phyloP scores from a whole-genome alignment of 2,113 vertebrate species.

The Butorides virescens region DNA sequence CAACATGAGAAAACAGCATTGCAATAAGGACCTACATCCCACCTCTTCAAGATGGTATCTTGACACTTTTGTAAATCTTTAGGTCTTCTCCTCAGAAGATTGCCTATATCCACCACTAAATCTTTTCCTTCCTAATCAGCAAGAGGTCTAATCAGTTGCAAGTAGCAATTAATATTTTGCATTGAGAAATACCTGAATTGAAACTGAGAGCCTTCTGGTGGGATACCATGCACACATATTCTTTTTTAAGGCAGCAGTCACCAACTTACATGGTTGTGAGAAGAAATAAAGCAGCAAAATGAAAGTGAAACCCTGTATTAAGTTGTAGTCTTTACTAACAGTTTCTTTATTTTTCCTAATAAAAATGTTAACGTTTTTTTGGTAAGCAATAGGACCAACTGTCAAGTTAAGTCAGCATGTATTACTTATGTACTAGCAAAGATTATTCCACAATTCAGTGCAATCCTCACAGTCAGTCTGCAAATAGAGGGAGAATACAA shows the following conservation, averaged over 20 bases:
- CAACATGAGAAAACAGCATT: background rate
- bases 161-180: background rate
- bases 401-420: constrained; percentile 19
- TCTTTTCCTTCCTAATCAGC: background rate
- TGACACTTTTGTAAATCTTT: background rate
- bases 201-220: background rate
- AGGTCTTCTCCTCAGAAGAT: background rate
- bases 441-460: constrained; percentile 31
- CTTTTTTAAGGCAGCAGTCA: background rate
- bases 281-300: background rate
- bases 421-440: constrained; percentile 43
- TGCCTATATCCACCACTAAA: background rate
- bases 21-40: background rate
- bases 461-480: background rate
- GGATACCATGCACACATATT: background rate
- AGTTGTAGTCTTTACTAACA: background rate
- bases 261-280: background rate
- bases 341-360: constrained; percentile 26
- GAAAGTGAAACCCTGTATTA: background rate
- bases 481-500: background rate
- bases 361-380: constrained; percentile 43
- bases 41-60: background rate
- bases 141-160: background rate
- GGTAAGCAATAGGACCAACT: background rate
- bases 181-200: too few relatives aligned